A percentile compares a stretch with the other conserved stretches of the same genome.
phyloP scores from a whole-genome alignment of 2,888 invertebrate genomes.

The Cerastoderma edule region DNA sequence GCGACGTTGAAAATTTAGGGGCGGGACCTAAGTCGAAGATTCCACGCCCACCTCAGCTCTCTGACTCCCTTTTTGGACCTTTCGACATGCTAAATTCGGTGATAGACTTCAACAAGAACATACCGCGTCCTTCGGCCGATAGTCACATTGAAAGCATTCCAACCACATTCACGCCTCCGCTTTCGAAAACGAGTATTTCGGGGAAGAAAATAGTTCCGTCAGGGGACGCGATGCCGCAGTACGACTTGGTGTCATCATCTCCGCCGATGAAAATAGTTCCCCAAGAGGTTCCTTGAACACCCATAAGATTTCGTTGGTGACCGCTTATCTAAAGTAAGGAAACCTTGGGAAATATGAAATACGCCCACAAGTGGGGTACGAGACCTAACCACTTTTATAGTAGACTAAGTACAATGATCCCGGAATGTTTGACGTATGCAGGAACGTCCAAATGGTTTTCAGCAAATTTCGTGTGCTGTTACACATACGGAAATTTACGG shows the following conservation, averaged over 20 bases:
- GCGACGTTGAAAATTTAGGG: conserved; percentile 3
- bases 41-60: conserved; percentile 36
- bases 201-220: conserved; percentile 5
- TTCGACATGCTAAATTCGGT: conserved; percentile 19
- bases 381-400: no score
- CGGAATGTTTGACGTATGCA: no score
- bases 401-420: no score
- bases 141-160: not conserved
- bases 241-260: conserved; percentile 4
- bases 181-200: conserved; percentile 1
- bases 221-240: conserved; percentile 18
- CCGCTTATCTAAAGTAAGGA: no score
- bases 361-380: no score
- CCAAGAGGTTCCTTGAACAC: not conserved
- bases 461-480: no score
- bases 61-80: conserved; percentile 25
- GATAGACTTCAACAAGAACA: conserved; percentile 19
- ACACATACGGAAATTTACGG: no score
- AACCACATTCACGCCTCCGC: conserved; percentile 3
- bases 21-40: conserved; percentile 12
- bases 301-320: no score
- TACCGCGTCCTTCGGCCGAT: conserved; percentile 9
- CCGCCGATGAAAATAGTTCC: conserved; percentile 4
- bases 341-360: no score
- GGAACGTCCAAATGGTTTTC: no score